Base-by-base conservation (phyloP, 2,113 vertebrate genomes). In the Candoia aspera region DNA sequence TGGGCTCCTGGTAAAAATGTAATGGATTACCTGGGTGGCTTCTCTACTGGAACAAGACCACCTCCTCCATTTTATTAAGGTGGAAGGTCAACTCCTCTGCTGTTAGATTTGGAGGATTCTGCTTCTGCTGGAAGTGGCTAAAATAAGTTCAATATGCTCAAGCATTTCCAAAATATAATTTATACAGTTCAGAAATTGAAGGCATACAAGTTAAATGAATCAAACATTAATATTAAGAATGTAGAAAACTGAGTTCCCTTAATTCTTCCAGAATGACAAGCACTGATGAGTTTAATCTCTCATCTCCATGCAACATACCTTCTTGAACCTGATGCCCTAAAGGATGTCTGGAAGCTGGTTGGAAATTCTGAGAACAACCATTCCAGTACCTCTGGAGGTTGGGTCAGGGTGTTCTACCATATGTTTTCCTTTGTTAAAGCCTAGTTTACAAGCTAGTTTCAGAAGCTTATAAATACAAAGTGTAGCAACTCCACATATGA, bases 351-450 rank as follows among this genome's bases (percentile, higher is more conserved):
- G 12, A 11, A 68, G 29, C 64, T 68, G 29, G n/a, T 68, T 68
- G 12, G 46, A 68, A 68, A 68, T n/a, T 68, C 29, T 68, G 64
- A 12, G 12, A 68, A 68, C 29, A 68, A 68, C 0, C 4, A n/a
- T 68, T n/a, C 62, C 12, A n/a, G 2, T 68, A 68, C 62, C 26
- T 68, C 26, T n/a, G 62, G 62, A 68, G 4, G 62, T 13, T 68
- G 11, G n/a, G 12, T 68, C 29, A 68, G 62, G 26, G 62, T 68
- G 11, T n/a, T 68, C 4, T 68, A 68, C 62, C 4, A 15, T n/a
- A 68, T 1, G n/a, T n/a, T 97, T 97, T 97, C 97, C n/a, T n/a
- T n/a, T n/a, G n/a, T n/a, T 97, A 97, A 96, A 97, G 97, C 92
- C 94, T 97, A 96, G 95, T 97, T 97, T 97, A 97, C 96, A 95